phyloP scores from a whole-genome alignment of 2,113 vertebrate genomes.

The Silurus glanis region DNA sequence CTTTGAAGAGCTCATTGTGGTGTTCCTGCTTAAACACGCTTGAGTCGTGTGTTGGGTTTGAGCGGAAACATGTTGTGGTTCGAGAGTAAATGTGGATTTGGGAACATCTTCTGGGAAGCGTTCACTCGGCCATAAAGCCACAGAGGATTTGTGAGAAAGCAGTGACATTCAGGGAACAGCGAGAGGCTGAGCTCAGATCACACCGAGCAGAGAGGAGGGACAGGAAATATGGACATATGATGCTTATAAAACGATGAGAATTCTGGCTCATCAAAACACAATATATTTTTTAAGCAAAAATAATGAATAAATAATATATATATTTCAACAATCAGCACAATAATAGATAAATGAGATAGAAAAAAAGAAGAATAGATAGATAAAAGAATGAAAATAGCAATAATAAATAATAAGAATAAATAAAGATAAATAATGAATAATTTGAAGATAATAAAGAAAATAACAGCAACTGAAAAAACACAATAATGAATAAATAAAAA shows the following conservation, averaged over 20 bases:
- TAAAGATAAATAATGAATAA: neutral
- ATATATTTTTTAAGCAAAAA: neutral
- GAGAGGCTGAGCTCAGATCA: neutral
- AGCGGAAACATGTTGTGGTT: neutral
- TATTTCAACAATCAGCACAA: neutral
- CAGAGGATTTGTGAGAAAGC: slow-evolving; percentile 10
- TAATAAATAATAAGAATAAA: neutral
- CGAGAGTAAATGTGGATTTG: neutral
- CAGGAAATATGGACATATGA: too few species aligned
- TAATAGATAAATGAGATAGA: neutral
- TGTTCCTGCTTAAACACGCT: neutral
- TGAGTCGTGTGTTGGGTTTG: neutral
- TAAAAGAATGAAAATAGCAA: neutral
- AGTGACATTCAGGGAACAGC: neutral
- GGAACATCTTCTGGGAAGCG: neutral
- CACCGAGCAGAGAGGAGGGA: too few species aligned
- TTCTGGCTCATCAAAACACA: neutral
- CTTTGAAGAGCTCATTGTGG: neutral
- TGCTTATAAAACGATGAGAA: neutral
- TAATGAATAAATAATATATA: neutral
- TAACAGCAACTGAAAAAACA: too few species aligned
- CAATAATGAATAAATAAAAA: too few species aligned
- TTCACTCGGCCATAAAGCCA: neutral
- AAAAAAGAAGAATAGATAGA: too few species aligned
- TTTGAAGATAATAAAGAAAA: neutral